Percentiles rank a stretch among this genome's conserved stretches.
phyloP scores from a whole-genome alignment of 2,888 invertebrate species.

The Augochlorella aurata region DNA sequence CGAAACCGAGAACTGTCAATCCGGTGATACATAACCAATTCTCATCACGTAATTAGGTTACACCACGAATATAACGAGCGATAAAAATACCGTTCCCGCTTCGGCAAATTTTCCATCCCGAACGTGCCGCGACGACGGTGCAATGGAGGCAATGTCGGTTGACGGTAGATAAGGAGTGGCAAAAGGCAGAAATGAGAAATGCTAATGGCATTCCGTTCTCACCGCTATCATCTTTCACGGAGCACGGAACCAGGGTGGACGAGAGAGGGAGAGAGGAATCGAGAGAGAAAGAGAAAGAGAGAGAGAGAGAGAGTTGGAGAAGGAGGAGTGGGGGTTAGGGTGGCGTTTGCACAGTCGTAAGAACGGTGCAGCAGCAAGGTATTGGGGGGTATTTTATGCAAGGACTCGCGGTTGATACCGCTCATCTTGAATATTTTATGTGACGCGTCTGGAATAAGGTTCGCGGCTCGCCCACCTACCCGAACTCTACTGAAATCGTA shows the following conservation, averaged over 20 bases:
- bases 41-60: constrained; percentile 49
- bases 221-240: constrained; percentile 70
- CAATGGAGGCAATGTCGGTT: constrained; percentile 41
- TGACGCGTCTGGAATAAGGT: constrained; percentile 56
- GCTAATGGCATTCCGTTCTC: constrained; percentile 72
- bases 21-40: constrained; percentile 26
- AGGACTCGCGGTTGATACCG: constrained; percentile 62
- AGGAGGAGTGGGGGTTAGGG: constrained; percentile 1
- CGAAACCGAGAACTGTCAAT: background rate
- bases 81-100: constrained; percentile 26
- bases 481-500: constrained; percentile 22
- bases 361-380: constrained; percentile 42
- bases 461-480: constrained; percentile 33
- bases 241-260: constrained; percentile 13
- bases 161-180: constrained; percentile 66
- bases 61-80: background rate
- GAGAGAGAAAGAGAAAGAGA: constrained; percentile 13
- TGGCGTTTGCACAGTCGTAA: constrained; percentile 63
- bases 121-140: constrained; percentile 48
- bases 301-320: constrained; percentile 7
- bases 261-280: constrained; percentile 3
- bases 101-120: constrained; percentile 58
- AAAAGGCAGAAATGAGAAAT: constrained; percentile 71
- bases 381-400: constrained; percentile 65
- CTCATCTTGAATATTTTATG: constrained; percentile 68